phyloP scores from a whole-genome alignment of 2,113 vertebrate species.

The Rana temporaria region DNA sequence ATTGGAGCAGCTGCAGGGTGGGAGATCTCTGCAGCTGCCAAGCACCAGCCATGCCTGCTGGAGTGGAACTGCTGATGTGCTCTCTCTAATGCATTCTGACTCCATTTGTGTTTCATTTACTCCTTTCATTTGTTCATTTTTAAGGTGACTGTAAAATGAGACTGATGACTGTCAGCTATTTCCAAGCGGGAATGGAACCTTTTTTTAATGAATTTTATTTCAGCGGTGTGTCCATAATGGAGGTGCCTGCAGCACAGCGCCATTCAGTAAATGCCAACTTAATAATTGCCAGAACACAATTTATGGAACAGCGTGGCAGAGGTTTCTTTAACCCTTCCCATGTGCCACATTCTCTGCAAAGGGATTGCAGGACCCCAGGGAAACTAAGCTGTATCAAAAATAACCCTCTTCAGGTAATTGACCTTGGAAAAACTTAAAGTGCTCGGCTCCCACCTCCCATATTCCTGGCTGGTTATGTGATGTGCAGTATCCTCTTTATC shows the following conservation, averaged over 20 bases:
- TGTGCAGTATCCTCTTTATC: no score
- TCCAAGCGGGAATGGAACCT: slow-evolving; percentile 1
- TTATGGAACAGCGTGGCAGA: neutral
- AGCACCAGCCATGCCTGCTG: slow-evolving; percentile 19
- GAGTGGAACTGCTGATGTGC: slow-evolving; percentile 42
- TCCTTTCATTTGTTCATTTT: slow-evolving; percentile 18
- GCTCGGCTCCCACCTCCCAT: no score
- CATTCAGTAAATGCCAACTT: slow-evolving; percentile 31
- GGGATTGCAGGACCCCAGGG: slow-evolving; percentile 20
- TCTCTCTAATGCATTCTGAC: slow-evolving; percentile 32
- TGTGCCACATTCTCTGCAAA: slow-evolving; percentile 3
- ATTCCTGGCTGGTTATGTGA: no score
- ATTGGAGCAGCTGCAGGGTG: slow-evolving; percentile 38
- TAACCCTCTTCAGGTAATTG: slow-evolving; percentile 16
- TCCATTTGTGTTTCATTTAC: slow-evolving; percentile 48
- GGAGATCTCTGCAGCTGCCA: slow-evolving; percentile 29
- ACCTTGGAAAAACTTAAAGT: no score
- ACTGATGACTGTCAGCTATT: slow-evolving; percentile 29
- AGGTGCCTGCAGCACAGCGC: slow-evolving; percentile 11
- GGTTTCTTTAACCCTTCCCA: slow-evolving; percentile 26
- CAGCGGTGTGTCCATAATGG: slow-evolving; percentile 14
- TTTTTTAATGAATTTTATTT: slow-evolving; percentile 15
- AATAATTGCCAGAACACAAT: slow-evolving; percentile 35
- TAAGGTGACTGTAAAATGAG: slow-evolving; percentile 5
- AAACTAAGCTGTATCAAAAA: slow-evolving; percentile 32